Percentiles rank a stretch among this genome's conserved stretches.
Conservation (phyloP, 1,140 invertebrate genomes). For the Amphibalanus amphitrite region DNA sequence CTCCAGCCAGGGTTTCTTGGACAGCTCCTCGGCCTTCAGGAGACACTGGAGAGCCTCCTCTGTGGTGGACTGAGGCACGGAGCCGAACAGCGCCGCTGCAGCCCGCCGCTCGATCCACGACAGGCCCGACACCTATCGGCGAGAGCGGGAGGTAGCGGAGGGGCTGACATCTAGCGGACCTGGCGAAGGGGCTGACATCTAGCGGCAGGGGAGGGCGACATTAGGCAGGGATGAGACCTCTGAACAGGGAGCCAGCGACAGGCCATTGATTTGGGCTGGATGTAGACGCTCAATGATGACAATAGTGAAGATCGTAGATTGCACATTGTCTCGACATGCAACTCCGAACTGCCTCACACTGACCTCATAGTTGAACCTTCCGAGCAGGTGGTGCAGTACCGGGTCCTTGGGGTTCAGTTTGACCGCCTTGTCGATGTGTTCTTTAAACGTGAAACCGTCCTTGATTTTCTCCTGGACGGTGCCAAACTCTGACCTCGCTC, state of each 20-base stretch:
- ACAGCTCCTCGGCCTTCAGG: slow-evolving; percentile 41
- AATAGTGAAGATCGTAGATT: too few relatives aligned
- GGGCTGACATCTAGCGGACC: too few relatives aligned
- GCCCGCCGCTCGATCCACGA: slow-evolving; percentile 54
- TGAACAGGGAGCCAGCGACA: too few relatives aligned
- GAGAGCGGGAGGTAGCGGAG: too few relatives aligned
- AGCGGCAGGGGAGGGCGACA: too few relatives aligned
- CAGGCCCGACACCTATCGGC: slow-evolving; percentile 13
- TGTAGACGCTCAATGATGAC: too few relatives aligned
- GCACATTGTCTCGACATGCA: too few relatives aligned
- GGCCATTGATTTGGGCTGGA: too few relatives aligned
- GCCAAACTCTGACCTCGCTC: slow-evolving; percentile 39
- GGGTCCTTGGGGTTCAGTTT: slow-evolving; percentile 44
- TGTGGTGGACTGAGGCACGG: slow-evolving; percentile 41
- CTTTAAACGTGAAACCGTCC: slow-evolving; percentile 46
- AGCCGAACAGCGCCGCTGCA: slow-evolving; percentile 46
- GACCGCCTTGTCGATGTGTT: slow-evolving; percentile 51
- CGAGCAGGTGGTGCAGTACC: slow-evolving; percentile 47
- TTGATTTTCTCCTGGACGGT: slow-evolving; percentile 46
- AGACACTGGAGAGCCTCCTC: slow-evolving; percentile 48
- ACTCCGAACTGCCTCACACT: too few relatives aligned
- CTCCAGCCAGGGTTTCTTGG: slow-evolving; percentile 42
- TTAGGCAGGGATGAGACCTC: too few relatives aligned
- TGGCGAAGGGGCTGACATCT: too few relatives aligned
- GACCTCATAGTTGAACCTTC: slow-evolving; percentile 49